Evolutionary conservation across 2,113 vertebrate species (phyloP).

Genomic region (Heterotilapia buettikoferi): DNA sequence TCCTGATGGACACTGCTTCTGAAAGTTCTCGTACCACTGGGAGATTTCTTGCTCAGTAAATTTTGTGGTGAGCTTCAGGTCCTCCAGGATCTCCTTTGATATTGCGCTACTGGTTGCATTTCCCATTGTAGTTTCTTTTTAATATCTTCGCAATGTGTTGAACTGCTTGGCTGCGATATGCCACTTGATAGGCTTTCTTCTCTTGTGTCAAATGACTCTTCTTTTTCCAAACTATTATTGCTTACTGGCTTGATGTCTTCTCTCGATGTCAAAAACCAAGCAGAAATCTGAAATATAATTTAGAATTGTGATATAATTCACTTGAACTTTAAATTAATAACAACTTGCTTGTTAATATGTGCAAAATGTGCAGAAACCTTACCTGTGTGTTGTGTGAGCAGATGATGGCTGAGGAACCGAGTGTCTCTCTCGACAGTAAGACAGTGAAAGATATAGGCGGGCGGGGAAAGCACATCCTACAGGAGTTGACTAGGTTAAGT

Average conservation of each 20-base stretch:
- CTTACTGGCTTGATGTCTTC: not conserved
- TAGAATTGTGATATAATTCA: not conserved
- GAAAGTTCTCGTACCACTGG: conserved; percentile 88
- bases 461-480: conserved; percentile 39
- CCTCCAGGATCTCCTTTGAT: conserved; percentile 88
- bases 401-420: not conserved
- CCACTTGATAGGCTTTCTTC: not conserved
- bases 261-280: not conserved
- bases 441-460: conserved; percentile 39
- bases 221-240: not conserved
- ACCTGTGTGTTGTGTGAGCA: conserved; percentile 25
- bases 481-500: conserved; percentile 66
- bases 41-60: conserved; percentile 81
- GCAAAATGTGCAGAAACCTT: not conserved
- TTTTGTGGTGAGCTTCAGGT: conserved; percentile 83
- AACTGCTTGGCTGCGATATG: conserved; percentile 21
- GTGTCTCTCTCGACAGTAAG: not conserved
- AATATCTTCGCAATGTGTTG: not conserved
- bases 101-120: conserved; percentile 83
- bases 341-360: not conserved
- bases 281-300: not conserved
- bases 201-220: not conserved
- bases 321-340: not conserved
- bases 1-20: conserved; percentile 84
- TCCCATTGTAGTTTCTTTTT: conserved; percentile 74